phyloP scores from a whole-genome alignment of 2,888 invertebrate genomes.

The Arge pagana region DNA sequence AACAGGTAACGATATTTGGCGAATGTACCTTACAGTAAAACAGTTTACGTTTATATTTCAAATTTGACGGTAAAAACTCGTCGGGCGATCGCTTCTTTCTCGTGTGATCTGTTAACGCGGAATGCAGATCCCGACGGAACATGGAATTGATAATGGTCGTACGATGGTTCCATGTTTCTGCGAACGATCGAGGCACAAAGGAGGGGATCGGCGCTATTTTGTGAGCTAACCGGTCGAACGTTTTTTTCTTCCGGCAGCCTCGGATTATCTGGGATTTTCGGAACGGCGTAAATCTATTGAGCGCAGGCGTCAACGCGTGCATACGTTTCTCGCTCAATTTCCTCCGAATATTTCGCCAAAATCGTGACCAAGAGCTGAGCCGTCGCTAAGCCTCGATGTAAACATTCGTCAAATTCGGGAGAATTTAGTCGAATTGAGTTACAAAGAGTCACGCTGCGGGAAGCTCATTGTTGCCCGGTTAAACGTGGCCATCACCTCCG shows the following conservation, averaged over 20 bases:
- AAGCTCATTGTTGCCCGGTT: no score
- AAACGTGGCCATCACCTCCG: no score
- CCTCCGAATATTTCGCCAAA: constrained; percentile 33
- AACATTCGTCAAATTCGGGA: background rate
- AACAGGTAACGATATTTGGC: no score
- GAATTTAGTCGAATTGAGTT: constrained; percentile 1
- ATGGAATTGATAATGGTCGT: no score
- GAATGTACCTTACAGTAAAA: no score
- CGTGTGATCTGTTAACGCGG: no score
- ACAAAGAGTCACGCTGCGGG: background rate
- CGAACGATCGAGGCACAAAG: no score
- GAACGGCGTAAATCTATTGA: constrained; percentile 36
- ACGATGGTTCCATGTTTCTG: no score
- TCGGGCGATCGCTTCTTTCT: no score
- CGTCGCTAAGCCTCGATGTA: constrained; percentile 4
- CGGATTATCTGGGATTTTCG: constrained; percentile 17
- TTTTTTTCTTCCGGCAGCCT: background rate
- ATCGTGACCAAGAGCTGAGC: background rate
- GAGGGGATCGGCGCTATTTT: no score
- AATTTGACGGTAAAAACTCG: no score
- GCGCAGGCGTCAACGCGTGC: constrained; percentile 53
- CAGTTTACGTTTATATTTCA: background rate
- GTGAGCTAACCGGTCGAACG: background rate
- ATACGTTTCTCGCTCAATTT: constrained; percentile 58
- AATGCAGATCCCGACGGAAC: no score